A percentile compares a stretch with the other conserved stretches of the same genome.
Evolutionary conservation across 2,888 invertebrate genomes (phyloP).

Genomic region (Eristalinus aeneus): DNA sequence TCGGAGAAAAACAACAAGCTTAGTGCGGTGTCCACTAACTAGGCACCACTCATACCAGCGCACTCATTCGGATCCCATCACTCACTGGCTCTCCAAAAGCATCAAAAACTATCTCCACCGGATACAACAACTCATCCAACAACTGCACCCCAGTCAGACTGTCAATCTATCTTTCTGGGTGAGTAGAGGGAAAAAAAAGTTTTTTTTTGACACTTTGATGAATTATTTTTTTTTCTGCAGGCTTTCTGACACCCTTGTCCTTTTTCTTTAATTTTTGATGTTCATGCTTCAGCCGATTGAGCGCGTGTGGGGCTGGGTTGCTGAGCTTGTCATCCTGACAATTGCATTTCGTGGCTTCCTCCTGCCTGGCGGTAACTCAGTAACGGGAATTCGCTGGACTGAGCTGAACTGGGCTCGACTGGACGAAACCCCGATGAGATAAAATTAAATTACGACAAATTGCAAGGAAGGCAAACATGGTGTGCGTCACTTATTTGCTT

Average conservation of each 20-base stretch:
- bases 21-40: constrained; percentile 10
- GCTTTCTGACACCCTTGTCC: constrained; percentile 3
- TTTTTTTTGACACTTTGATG: constrained; percentile 68
- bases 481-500: neutral
- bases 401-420: neutral
- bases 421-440: neutral
- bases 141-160: constrained; percentile 53
- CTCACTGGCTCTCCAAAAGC: constrained; percentile 49
- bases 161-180: constrained; percentile 61
- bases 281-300: constrained; percentile 34
- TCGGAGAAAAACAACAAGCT: neutral
- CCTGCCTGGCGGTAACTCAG: neutral
- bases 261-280: constrained; percentile 35
- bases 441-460: constrained; percentile 12
- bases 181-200: constrained; percentile 19
- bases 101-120: constrained; percentile 54
- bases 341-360: constrained; percentile 12
- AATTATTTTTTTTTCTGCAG: constrained; percentile 60
- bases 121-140: constrained; percentile 69
- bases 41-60: constrained; percentile 18
- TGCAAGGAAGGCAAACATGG: neutral
- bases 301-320: neutral
- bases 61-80: constrained; percentile 56
- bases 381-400: neutral
- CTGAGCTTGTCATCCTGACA: constrained; percentile 3